These are phyloP conservation scores for Nyctalus aviator DNA, from an alignment of 2,797 vertebrate species.

Conservation along the genomic window DNA sequence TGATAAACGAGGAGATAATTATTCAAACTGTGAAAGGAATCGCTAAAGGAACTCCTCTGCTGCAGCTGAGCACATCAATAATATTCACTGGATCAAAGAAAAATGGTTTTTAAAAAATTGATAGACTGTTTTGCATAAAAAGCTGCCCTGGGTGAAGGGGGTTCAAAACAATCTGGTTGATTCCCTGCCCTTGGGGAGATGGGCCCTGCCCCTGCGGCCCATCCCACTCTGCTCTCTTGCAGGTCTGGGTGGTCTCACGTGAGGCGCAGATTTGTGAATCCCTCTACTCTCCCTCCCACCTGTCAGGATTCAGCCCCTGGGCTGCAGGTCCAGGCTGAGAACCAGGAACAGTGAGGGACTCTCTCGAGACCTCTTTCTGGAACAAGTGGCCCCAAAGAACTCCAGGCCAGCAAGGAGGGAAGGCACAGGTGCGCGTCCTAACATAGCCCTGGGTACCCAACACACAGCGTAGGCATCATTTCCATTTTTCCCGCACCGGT, in stretches of 20 bases:
- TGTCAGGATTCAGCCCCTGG: neutral
- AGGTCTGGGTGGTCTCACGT: neutral
- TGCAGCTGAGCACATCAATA: neutral
- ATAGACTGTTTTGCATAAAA: conserved; percentile 56
- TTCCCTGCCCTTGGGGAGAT: neutral
- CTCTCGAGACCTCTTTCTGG: neutral
- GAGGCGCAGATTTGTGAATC: neutral
- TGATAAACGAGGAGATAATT: conserved; percentile 74
- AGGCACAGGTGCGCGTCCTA: fast-evolving
- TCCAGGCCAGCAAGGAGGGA: neutral
- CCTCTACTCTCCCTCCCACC: no score
- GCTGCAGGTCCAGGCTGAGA: neutral
- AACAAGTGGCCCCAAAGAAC: neutral
- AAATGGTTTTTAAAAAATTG: neutral
- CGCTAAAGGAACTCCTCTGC: conserved; percentile 44
- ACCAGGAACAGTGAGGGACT: neutral
- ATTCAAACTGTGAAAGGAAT: conserved; percentile 65
- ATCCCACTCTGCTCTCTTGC: neutral
- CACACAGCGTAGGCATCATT: fast-evolving
- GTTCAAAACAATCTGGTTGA: neutral
- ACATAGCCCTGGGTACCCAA: fast-evolving
- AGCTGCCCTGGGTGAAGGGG: neutral
- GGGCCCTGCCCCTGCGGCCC: neutral
- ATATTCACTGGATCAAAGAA: neutral
- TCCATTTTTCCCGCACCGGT: neutral